These are phyloP conservation scores for Epirrhoe alternata DNA, from an alignment of 2,888 invertebrate genomes.

Conservation along the genomic window DNA sequence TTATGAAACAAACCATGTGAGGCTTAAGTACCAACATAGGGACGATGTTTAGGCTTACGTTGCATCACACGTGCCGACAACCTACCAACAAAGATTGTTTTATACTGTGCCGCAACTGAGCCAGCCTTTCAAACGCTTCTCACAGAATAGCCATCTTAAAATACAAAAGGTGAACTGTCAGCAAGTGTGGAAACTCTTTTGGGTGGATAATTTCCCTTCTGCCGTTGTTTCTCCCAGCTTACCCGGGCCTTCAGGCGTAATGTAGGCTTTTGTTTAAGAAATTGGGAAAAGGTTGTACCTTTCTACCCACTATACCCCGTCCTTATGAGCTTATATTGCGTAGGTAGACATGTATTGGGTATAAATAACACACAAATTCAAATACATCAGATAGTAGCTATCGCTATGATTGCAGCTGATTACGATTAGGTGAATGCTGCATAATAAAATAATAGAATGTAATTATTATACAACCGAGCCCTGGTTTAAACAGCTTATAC, in stretches of 20 bases:
- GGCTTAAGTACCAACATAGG: conserved; percentile 49
- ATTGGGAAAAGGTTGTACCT: conserved; percentile 53
- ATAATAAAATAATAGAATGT: not conserved
- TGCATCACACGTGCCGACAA: conserved; percentile 11
- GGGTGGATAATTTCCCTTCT: conserved; percentile 57
- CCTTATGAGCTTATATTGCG: conserved; percentile 16
- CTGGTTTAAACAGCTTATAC: not conserved
- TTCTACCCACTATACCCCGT: conserved; percentile 17
- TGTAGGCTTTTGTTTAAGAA: conserved; percentile 51
- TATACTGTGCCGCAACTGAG: not conserved
- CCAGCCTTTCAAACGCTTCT: not conserved
- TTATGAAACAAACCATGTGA: conserved; percentile 52
- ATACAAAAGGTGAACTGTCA: not conserved
- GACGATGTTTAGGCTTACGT: conserved; percentile 43
- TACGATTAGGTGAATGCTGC: not conserved
- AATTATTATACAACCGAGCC: conserved; percentile 1
- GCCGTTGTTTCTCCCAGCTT: conserved; percentile 55
- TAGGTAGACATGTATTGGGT: not conserved
- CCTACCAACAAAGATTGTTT: not conserved
- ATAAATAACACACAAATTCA: conserved; percentile 1
- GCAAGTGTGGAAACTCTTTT: conserved; percentile 41
- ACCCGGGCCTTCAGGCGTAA: conserved; percentile 42
- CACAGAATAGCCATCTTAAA: not conserved
- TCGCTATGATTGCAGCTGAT: not conserved
- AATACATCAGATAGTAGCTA: not conserved